Evolutionary conservation across 2,113 vertebrate species (phyloP), one percentile per base, ranked within the genome.

Genomic region (Felis catus): DNA sequence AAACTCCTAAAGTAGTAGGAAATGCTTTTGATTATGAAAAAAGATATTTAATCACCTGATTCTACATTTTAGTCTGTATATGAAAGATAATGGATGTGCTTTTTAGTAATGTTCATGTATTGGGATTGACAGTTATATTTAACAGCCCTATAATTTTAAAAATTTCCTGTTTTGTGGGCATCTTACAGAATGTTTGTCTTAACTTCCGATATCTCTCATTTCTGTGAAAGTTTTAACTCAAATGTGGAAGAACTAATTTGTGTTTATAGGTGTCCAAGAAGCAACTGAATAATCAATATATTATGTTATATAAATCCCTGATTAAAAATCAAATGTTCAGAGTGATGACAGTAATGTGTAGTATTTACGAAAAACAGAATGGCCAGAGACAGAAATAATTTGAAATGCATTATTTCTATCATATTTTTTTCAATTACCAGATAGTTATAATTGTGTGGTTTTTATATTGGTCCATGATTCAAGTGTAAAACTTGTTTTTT

Each of bases 291-390:
- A 12, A 89, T 19, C 63, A 96, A 92, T 95, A 80, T 65, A 68
- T 39, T 91, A 74, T 14, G 70, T 31, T 61, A 19, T 79, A 94
- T 97, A 94, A 95, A 96, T 1, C 39, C 41, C 25, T 85, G 94
- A 92, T 90, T 95, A 94, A 96, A 93, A 66, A 18, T 71, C 19
- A 95, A 96, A 89, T 66, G 63, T 25, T 48, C 3, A 97, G 93
- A 95, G 8, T 45, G 18, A 27, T 33, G 88, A 87, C 63, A 89
- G 63, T 51, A 2, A 63, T 90, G 36, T 13, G 7, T 27, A 94
- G 70, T 79, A 70, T 0, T 61, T 63, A 65, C 74, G 63, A 86
- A 81, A 97, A 97, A 45, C 27, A 21, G 41, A 89, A 27, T 55
- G 80, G 7, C 1, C 53, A 87, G 39, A 95, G 15, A 89, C 4